Base-by-base conservation (phyloP, 2,888 invertebrate species). In the Nemoura dubitans region DNA sequence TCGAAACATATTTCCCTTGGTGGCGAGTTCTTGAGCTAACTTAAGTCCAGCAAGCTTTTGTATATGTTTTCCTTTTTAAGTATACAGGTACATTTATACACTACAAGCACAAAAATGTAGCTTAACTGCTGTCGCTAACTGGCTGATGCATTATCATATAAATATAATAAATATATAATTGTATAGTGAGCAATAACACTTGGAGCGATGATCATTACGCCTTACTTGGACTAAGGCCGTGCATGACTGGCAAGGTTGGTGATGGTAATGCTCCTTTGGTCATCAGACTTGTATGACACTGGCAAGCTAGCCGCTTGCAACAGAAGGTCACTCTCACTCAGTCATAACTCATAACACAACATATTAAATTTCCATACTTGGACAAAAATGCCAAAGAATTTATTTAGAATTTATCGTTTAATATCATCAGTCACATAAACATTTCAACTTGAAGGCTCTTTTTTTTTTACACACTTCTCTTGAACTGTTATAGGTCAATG, bases 101-200 rank as follows among this genome's bases (percentile, higher is more conserved):
- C 10, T 36, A 6, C 36, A 36, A 36, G 10, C 36, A 36, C 36
- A 36, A 36, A 36, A 36, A 36, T 6, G 10, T 6, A 59, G 14
- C 6, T 14, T 59, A 59, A 59, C 59, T 59, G 59, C 59, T 59
- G 16, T 21, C 2, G 59, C 59, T 59, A 21, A 59, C 59, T 59
- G 59, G 83, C 27, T 81, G 7, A 29, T 81, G 10, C 28, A 36
- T 36, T 81, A 81, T n/a, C 28, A 16, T 81, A 81, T 81, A 81
- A 21, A 81, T 29, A 10, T 81, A 81, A 21, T 81, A 81, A 21
- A 81, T 81, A 81, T 81, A 10, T 14, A 29, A 81, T n/a, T n/a
- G 14, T 29, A 81, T n/a, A 2, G 59, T 59, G 21, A 59, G 59
- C 59, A 59, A 21, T 59, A 59, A 59, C 59, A 59, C 59, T 59